Conservation (phyloP, 2,113 vertebrate genomes). For the Onychorhynchus coronatus region DNA sequence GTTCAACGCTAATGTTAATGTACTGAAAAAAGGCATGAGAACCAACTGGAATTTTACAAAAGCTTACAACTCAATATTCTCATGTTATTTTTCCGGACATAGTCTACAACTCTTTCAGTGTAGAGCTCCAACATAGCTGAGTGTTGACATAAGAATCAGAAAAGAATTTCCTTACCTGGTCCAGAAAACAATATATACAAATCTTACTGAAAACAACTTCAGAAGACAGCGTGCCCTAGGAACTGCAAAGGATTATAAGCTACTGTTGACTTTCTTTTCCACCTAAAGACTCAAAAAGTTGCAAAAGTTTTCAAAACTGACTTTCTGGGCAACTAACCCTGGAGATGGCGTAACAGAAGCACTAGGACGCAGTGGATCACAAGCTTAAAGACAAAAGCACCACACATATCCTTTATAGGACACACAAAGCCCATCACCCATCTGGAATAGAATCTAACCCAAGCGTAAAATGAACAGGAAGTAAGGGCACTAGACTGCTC, state of each 20-base stretch:
- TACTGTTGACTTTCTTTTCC: background rate
- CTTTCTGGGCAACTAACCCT: background rate
- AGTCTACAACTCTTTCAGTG: background rate
- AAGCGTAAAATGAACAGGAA: background rate
- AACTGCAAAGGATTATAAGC: background rate
- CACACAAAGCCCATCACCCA: background rate
- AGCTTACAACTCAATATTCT: background rate
- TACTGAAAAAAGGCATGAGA: background rate
- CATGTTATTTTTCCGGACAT: background rate
- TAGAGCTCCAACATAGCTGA: background rate
- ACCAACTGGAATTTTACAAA: background rate
- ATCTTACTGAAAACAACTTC: background rate
- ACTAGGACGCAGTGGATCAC: background rate
- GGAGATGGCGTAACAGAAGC: background rate
- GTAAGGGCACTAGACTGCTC: background rate
- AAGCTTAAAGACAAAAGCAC: background rate
- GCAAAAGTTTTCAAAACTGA: background rate
- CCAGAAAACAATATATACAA: background rate
- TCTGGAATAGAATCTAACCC: fast-evolving
- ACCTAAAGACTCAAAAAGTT: background rate
- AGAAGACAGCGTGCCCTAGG: background rate
- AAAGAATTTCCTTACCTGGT: background rate
- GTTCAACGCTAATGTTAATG: background rate
- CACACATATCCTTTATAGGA: background rate
- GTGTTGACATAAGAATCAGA: background rate